Conservation (phyloP, 1,140 invertebrate species). For the Drosophila burlai region DNA sequence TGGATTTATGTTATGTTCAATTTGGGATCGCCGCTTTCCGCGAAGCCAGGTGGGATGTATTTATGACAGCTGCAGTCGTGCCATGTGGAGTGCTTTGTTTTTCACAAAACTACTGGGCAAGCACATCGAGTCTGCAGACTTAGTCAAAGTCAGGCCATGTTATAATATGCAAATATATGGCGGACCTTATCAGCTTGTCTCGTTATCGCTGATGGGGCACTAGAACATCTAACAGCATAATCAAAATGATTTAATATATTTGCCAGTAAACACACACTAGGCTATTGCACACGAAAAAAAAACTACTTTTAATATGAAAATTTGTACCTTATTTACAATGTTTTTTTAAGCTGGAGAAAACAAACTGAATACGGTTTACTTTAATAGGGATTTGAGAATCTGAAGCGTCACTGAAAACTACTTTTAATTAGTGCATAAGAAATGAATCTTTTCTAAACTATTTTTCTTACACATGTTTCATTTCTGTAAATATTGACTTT, state of each 20-base stretch:
- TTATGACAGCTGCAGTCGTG: slow-evolving; percentile 58
- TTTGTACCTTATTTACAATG: not conserved
- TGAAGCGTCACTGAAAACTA: not conserved
- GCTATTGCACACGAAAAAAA: slow-evolving; percentile 4
- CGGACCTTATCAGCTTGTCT: slow-evolving; percentile 54
- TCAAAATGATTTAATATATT: slow-evolving; percentile 79
- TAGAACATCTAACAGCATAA: slow-evolving; percentile 74
- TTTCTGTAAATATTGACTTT: not conserved
- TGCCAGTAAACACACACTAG: slow-evolving; percentile 57
- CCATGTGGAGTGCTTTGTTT: slow-evolving; percentile 56
- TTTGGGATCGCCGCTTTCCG: slow-evolving; percentile 29
- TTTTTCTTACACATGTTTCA: not conserved
- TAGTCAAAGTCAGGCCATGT: slow-evolving; percentile 50
- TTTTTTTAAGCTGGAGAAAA: not conserved
- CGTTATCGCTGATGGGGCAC: slow-evolving; percentile 55
- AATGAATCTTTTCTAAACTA: not conserved
- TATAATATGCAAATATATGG: slow-evolving; percentile 74
- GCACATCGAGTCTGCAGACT: slow-evolving; percentile 39
- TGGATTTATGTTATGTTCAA: slow-evolving; percentile 35
- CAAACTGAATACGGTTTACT: too few species aligned
- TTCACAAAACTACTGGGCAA: slow-evolving; percentile 39
- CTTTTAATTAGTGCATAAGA: not conserved
- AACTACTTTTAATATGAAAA: not conserved
- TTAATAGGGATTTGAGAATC: not conserved
- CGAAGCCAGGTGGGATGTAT: slow-evolving; percentile 23